These are phyloP conservation scores for Frieseomelitta varia DNA, from an alignment of 1,140 invertebrate species.

Conservation along the genomic window DNA sequence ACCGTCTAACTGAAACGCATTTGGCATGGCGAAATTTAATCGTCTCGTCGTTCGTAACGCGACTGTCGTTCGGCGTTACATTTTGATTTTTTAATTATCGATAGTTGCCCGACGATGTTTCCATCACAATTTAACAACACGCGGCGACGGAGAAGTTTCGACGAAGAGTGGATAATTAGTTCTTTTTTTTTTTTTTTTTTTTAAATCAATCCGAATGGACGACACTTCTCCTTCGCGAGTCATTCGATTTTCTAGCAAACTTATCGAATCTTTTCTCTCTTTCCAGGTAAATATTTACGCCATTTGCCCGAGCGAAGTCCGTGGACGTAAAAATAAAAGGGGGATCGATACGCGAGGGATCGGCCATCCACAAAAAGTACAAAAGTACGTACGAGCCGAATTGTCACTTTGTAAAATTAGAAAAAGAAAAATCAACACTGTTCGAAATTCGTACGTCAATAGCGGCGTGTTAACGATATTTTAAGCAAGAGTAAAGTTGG, in stretches of 20 bases:
- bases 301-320: background rate
- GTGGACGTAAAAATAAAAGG: background rate
- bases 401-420: too few relatives aligned
- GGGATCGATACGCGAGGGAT: background rate
- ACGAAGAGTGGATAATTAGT: background rate
- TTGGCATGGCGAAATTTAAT: too few relatives aligned
- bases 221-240: background rate
- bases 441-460: background rate
- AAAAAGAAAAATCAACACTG: too few relatives aligned
- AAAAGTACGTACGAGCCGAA: background rate
- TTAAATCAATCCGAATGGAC: background rate
- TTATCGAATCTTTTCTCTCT: background rate
- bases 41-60: too few relatives aligned
- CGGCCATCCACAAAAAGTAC: background rate
- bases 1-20: too few relatives aligned
- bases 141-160: background rate
- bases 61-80: too few relatives aligned
- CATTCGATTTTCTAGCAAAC: background rate
- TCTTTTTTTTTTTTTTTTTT: background rate
- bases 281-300: conserved; percentile 11
- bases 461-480: background rate
- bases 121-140: background rate
- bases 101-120: background rate
- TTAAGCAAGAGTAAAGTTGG: background rate
- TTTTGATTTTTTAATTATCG: too few relatives aligned